Evolutionary conservation across 2,113 vertebrate species (phyloP).

Genomic region (Lutjanus erythropterus): DNA sequence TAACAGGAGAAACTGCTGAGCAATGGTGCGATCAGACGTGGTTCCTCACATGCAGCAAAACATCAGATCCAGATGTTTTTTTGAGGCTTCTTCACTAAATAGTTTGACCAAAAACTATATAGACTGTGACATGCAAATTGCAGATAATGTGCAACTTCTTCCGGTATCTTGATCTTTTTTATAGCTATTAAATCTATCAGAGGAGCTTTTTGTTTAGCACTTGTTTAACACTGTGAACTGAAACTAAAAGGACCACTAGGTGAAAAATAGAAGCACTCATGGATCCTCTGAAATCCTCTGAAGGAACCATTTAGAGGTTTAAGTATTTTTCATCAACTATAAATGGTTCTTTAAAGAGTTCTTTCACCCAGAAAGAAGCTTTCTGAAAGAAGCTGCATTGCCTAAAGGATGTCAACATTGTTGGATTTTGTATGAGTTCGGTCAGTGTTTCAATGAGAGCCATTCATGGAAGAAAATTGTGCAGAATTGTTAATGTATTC

Average conservation of each 20-base stretch:
- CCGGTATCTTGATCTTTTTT: not conserved
- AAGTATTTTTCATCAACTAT: slow-evolving; percentile 48
- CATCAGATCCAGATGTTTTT: not conserved
- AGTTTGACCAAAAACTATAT: not conserved
- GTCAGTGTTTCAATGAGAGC: slow-evolving; percentile 48
- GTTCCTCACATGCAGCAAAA: not conserved
- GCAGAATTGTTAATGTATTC: slow-evolving; percentile 35
- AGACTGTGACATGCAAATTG: not conserved
- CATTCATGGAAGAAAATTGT: slow-evolving; percentile 48
- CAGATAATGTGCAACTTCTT: not conserved
- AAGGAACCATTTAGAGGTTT: slow-evolving; percentile 45
- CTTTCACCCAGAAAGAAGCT: slow-evolving; percentile 57
- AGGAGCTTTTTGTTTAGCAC: not conserved
- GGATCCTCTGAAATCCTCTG: slow-evolving; percentile 7
- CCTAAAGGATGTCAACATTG: slow-evolving; percentile 68
- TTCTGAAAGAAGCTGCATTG: slow-evolving; percentile 56
- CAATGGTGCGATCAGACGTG: not conserved
- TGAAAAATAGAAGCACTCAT: slow-evolving; percentile 37
- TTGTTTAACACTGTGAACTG: not conserved
- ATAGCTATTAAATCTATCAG: not conserved
- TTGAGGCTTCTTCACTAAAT: not conserved
- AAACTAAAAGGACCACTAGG: slow-evolving; percentile 14
- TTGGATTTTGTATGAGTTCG: slow-evolving; percentile 57
- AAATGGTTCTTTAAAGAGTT: slow-evolving; percentile 59
- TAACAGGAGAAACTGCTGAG: not conserved